Evolutionary conservation across 2,797 vertebrate species (phyloP), one percentile per base, ranked within the genome.

Genomic region (Petrocephalus sullivani): DNA sequence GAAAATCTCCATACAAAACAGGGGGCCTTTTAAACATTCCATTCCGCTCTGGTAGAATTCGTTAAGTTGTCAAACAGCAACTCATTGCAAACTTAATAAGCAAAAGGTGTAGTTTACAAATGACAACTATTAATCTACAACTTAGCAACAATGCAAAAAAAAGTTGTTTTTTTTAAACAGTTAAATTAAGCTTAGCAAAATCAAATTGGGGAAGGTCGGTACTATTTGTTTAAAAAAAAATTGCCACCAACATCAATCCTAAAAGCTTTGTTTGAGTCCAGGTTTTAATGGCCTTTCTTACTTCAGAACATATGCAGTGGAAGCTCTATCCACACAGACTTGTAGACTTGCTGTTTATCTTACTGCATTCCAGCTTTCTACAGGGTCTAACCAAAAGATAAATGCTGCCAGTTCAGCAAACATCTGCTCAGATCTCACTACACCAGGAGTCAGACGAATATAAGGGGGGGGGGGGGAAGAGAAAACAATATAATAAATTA

Each of bases 281-380:
- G 19, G 75, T 16, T 49, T n/a, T 81, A 81, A 81, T 49, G 41
- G 75, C 75, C 49, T 81, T 49, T 81, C 67, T 71, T 71, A 71
- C 67, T 71, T 71, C 14, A 28, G 33, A 71, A 71, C 67, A 71
- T 71, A 71, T 71, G 67, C 67, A 71, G 67, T 71, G 67, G 75
- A 81, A 49, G 75, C 49, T 81, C 75, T 81, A 81, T 49, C 41
- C 37, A 49, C 75, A 81, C 37, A 81, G 75, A 19, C 85, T 58
- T 37, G 85, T 57, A 37, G 57, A 60, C 82, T 56, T 33, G 46
- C 9, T 23, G 82, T 53, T 84, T 84, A 84, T 84, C 53, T 84
- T 84, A 84, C 82, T 54, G 82, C 82, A 84, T 84, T 49, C 75
- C 75, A 81, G 75, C 37, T 81, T 81, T 81, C 75, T 81, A 81